Base-by-base conservation (phyloP, 1,140 invertebrate genomes). In the Eupeodes corollae region DNA sequence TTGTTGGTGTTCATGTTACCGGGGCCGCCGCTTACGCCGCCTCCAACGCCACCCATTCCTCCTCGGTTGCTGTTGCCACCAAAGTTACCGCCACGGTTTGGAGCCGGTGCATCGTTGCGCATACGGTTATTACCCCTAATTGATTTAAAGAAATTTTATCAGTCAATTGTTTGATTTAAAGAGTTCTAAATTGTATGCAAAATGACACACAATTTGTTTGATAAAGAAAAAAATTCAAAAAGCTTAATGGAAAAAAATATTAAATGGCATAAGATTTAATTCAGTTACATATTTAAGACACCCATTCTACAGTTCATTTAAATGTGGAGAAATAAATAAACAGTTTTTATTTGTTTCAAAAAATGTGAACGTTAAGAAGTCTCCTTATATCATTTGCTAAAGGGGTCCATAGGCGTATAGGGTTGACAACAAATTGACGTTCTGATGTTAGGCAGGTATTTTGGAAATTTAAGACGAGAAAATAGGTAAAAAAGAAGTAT, bases 1-100 rank as follows among this genome's bases (percentile, higher is more conserved):
- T 71, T 74, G 42, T 68, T 68, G 44, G 59, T 63, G 55, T 69
- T 69, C 26, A 70, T 59, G 52, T 71, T 70, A 47, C 69, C 68
- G 21, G 49, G 43, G 33, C 50, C 56, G 33, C 63, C 54, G 19
- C 42, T 32, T 9, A 13, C n/a, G 18, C n/a, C 35, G 15, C 47
- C 44, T 16, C 43, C 47, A 18, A 57, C 56, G 19, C 59, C 64
- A 14, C 62, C 70, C 39, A 61, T 58, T 10, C 45, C 51, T 6
- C 50, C 49, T 35, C 60, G 58, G 47, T 69, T 67, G 33, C 59
- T 58, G 2, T 68, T 59, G 33, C 72, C 58, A 45, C 59, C 72
- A 49, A 61, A 62, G 38, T 59, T 64, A 34, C 68, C 67, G 6
- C 19, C 14, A 15, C 19, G n/a, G 19, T 41, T 41, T 21, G 39